These are phyloP conservation scores for Vidua chalybeata DNA, from an alignment of 2,113 vertebrate genomes.

Conservation along the genomic window DNA sequence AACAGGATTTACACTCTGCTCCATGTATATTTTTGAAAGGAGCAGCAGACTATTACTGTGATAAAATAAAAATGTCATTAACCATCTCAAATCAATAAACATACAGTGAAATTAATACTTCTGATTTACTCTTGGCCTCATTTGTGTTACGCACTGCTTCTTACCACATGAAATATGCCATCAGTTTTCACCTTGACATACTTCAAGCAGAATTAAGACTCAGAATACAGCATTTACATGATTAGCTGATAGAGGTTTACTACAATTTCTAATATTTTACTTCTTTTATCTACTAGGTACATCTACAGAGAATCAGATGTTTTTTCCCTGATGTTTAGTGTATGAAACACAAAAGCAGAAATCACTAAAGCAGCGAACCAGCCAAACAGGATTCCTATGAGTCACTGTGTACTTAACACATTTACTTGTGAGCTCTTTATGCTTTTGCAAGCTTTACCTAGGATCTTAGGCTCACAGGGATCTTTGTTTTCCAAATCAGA, in stretches of 20 bases:
- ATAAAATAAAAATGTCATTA: not conserved
- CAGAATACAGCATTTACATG: not conserved
- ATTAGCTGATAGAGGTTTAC: not conserved
- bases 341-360: not conserved
- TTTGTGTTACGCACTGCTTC: not conserved
- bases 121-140: not conserved
- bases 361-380: not conserved
- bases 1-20: not conserved
- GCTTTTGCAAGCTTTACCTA: not conserved
- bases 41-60: not conserved
- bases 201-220: not conserved
- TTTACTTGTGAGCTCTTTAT: not conserved
- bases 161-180: not conserved
- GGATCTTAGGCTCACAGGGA: not conserved
- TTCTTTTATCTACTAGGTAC: not conserved
- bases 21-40: not conserved
- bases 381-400: constrained; percentile 6
- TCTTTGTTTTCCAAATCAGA: not conserved
- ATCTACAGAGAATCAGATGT: not conserved
- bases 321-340: not conserved
- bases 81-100: not conserved
- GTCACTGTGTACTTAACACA: not conserved
- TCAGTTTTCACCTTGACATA: not conserved
- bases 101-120: not conserved
- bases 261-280: not conserved